A percentile compares a stretch with the other conserved stretches of the same genome.
phyloP scores from a whole-genome alignment of 2,797 vertebrate genomes.

The Tapirus indicus region DNA sequence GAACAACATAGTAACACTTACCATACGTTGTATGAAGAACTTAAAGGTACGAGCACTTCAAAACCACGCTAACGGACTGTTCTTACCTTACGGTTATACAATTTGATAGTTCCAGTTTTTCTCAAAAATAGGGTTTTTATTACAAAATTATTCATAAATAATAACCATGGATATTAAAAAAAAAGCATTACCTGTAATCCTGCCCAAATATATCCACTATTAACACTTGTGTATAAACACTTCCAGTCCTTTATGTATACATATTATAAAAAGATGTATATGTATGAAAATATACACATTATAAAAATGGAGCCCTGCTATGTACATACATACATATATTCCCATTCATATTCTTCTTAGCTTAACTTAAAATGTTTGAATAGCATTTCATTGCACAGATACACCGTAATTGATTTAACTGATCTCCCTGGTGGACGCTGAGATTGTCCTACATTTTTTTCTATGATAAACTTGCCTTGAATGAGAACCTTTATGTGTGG shows the following conservation, averaged over 20 bases:
- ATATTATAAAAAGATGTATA: neutral
- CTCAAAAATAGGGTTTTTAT: slow-evolving; percentile 3
- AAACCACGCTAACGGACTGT: fast-evolving
- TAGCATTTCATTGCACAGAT: fast-evolving
- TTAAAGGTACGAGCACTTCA: fast-evolving
- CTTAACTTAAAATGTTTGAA: neutral
- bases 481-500: neutral
- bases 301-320: neutral
- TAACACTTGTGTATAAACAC: neutral
- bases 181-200: neutral
- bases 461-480: neutral
- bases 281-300: neutral
- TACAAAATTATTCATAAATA: neutral
- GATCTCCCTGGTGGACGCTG: neutral
- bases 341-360: neutral
- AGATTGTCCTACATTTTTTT: neutral
- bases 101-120: neutral
- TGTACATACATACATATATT: fast-evolving
- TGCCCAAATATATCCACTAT: neutral
- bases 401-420: fast-evolving
- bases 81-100: fast-evolving
- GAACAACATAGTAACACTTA: neutral
- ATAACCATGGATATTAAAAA: neutral
- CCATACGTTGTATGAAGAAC: fast-evolving
- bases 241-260: neutral